Evolutionary conservation across 2,888 invertebrate species (phyloP), one percentile per base, ranked within the genome.

Genomic region (Tenthredo scrophulariae): DNA sequence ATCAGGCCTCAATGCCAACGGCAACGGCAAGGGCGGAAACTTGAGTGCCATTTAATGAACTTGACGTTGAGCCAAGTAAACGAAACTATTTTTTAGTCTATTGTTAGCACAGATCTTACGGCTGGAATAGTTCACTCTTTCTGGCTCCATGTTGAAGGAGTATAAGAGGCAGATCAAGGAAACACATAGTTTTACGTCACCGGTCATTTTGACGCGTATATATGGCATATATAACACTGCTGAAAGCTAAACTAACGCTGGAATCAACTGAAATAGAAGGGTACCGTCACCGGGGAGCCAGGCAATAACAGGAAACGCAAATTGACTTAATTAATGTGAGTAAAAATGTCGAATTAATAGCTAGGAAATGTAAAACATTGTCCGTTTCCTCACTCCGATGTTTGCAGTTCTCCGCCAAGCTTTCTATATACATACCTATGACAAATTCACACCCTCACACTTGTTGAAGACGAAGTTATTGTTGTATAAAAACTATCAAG

Each of bases 241-340:
- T 10, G 22, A 62, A 80, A 70, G 67, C 83, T 67, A 83, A n/a
- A n/a, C 46, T 67, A 67, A 83, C 65, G 67, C 43, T 40, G 37
- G 40, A 62, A 58, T 70, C 6, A 46, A 67, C 67, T 46, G 37
- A 83, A 83, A 67, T 83, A 83, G 46, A 70, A 46, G 70, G 43
- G 46, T 43, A 50, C 62, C 40, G 80, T 80, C 83, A 46, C 33
- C 58, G 40, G 58, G 58, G 80, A 83, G 26, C 79, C 79, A 10
- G 65, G 67, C 65, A 86, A 87, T 87, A 91, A 91, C 92, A 91
- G 92, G 92, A 92, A 92, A 89, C 88, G 88, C 88, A 89, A 91
- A 91, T 92, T 92, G 90, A 91, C 90, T 89, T 90, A 89, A 91
- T 92, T 92, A 92, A 92, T 91, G 90, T 88, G 87, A 86, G 90